These are phyloP conservation scores for Archilochus colubris DNA, from an alignment of 2,113 vertebrate genomes.

Conservation along the genomic window DNA sequence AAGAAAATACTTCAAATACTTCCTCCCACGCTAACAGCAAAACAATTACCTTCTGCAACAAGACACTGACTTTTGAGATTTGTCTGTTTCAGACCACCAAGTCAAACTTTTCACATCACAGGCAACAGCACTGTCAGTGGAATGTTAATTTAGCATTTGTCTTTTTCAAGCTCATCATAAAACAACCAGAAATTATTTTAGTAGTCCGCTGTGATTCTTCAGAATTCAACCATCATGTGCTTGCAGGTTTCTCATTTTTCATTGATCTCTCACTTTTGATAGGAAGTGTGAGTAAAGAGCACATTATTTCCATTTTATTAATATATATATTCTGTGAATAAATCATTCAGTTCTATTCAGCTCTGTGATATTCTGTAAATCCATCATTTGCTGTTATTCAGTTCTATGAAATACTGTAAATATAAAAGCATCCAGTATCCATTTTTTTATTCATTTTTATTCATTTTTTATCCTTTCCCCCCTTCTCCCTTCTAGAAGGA, in stretches of 20 bases:
- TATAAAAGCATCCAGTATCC: background rate
- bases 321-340: background rate
- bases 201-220: background rate
- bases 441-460: background rate
- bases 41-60: background rate
- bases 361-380: background rate
- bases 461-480: background rate
- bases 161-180: background rate
- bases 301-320: background rate
- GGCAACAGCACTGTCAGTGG: background rate
- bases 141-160: background rate
- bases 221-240: background rate
- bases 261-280: background rate
- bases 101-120: background rate
- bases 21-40: accelerated
- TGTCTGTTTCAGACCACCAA: background rate
- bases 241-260: background rate
- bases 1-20: background rate
- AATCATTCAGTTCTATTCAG: background rate
- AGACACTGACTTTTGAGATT: background rate
- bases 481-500: accelerated
- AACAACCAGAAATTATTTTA: background rate
- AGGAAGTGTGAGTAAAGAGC: background rate
- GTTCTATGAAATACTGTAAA: background rate
- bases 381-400: background rate